Conservation (phyloP, 2,797 vertebrate genomes). For the Xenopus petersii region DNA sequence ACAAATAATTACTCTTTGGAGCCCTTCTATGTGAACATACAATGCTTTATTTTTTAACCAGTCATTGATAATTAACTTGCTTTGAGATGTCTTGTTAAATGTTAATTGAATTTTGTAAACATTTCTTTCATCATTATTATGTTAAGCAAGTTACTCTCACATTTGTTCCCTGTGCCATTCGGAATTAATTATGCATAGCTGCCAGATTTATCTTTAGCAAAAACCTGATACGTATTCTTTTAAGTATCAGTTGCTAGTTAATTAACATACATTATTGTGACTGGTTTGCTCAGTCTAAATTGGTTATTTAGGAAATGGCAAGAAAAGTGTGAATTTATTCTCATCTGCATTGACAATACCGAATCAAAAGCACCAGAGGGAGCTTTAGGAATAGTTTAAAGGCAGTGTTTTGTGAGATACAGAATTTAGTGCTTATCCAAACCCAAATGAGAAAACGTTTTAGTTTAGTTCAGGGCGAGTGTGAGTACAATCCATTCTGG, state of each 20-base stretch:
- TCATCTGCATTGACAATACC: background rate
- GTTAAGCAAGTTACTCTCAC: slow-evolving; percentile 53
- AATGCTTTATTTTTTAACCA: slow-evolving; percentile 55
- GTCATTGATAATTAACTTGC: slow-evolving; percentile 57
- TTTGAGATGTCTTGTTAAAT: slow-evolving; percentile 62
- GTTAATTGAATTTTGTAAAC: slow-evolving; percentile 66
- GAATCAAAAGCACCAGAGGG: slow-evolving; percentile 39
- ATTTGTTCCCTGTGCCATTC: slow-evolving; percentile 58
- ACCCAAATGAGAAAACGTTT: slow-evolving; percentile 29
- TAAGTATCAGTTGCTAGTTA: slow-evolving; percentile 67
- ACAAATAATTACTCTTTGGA: background rate
- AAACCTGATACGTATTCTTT: slow-evolving; percentile 63
- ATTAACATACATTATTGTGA: slow-evolving; percentile 61
- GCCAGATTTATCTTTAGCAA: slow-evolving; percentile 61
- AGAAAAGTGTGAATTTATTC: slow-evolving; percentile 51
- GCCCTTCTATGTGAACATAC: slow-evolving; percentile 54
- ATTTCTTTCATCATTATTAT: slow-evolving; percentile 61
- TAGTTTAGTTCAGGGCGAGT: slow-evolving; percentile 23
- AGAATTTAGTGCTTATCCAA: slow-evolving; percentile 25
- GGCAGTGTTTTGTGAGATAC: slow-evolving; percentile 30
- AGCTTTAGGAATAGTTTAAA: slow-evolving; percentile 42
- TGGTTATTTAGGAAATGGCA: slow-evolving; percentile 52
- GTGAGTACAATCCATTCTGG: slow-evolving; percentile 41
- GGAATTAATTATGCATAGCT: slow-evolving; percentile 63
- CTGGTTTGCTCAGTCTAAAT: slow-evolving; percentile 62